Evolutionary conservation across 92 coral and sea anemone genomes (phyloP), one percentile per base, ranked within the genome.

Genomic region (Epizoanthus rinbou): DNA sequence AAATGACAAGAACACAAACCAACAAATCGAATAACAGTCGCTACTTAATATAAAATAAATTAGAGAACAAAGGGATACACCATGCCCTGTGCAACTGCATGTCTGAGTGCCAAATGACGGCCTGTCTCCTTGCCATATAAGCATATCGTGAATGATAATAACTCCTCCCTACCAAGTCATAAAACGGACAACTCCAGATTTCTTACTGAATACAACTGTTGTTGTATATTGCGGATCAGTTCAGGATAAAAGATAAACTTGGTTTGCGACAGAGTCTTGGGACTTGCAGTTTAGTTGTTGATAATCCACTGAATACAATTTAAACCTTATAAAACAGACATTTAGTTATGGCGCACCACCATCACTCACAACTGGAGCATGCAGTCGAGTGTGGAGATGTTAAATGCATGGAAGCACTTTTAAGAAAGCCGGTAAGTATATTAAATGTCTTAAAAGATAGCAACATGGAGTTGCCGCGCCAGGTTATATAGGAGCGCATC

Each of bases 301-400:
- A 11, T 4, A 57, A 23, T 9, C 45, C 47, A 37, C 18, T 37
- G 43, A 41, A 33, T 22, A 35, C 19, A 21, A 23, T 41, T 76
- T 60, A 6, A 59, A 76, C 21, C 7, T 57, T 33, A 47, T 50
- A 78, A 45, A 76, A 17, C 45, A 0, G 31, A 8, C 21, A 11
- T 35, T 7, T 31, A 58, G 62, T 22, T 3, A 78, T 78, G 82
- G 82, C 82, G 6, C 82, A 78, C 57, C 82, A 78, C 5, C 24
- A 41, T 9, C 82, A 78, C 47, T 78, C 82, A 0, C 58, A 78
- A 18, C 82, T 78, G 37, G 71, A 60, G 41, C 35, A 62, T 11
- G 69, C 82, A 0, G 82, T 78, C 8, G 82, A 78, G 52, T n/a
- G 37, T 60, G 82, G 82, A 6, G 82, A 78, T 62, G 71, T 78